Evolutionary conservation across 2,888 invertebrate genomes (phyloP).

Genomic region (Scaptomyza parva): DNA sequence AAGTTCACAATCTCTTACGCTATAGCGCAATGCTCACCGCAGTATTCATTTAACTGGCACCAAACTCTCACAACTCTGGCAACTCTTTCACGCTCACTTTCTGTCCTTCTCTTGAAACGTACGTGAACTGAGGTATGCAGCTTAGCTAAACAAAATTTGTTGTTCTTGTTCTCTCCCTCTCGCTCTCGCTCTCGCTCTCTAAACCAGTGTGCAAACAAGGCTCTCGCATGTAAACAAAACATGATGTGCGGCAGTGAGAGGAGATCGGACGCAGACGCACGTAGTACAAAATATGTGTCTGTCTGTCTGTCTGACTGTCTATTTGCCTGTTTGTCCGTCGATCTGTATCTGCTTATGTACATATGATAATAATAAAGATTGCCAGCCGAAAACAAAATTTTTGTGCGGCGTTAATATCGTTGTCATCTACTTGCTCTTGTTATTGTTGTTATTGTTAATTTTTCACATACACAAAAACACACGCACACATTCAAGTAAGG

Average conservation of each 20-base stretch:
- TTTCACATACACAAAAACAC: conserved; percentile 44
- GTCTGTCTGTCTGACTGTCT: conserved; percentile 15
- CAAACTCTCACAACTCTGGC: conserved; percentile 3
- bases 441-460: conserved; percentile 35
- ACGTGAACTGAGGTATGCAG: conserved; percentile 17
- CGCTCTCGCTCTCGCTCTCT: conserved; percentile 34
- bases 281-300: conserved; percentile 7
- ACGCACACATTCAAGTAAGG: conserved; percentile 17
- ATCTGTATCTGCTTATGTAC: conserved; percentile 72
- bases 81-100: conserved; percentile 8
- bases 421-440: conserved; percentile 30
- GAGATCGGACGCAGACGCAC: conserved; percentile 10
- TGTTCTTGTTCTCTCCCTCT: conserved; percentile 31
- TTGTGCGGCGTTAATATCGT: conserved; percentile 40
- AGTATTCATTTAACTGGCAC: neutral
- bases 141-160: conserved; percentile 13
- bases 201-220: conserved; percentile 19
- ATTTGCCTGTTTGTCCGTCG: conserved; percentile 31
- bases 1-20: neutral
- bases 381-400: conserved; percentile 55
- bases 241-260: conserved; percentile 25
- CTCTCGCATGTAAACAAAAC: conserved; percentile 72
- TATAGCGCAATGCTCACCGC: neutral
- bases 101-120: conserved; percentile 7
- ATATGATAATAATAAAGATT: conserved; percentile 72